Conservation (phyloP, 1,140 invertebrate species). For the Dendrolimus kikuchii region DNA sequence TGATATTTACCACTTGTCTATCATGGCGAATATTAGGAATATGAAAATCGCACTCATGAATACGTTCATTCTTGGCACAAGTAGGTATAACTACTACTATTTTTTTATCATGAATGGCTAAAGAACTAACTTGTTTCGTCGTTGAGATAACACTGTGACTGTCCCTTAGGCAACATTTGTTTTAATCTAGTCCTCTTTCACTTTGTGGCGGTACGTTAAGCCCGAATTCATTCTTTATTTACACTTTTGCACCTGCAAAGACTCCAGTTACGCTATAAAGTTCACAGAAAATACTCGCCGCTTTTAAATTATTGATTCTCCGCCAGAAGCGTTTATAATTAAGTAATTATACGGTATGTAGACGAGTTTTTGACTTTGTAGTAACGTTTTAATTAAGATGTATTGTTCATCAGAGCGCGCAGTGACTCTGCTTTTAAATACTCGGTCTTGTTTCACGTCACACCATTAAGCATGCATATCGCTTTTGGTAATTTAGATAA, state of each 20-base stretch:
- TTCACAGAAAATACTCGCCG: constrained; percentile 4
- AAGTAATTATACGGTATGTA: constrained; percentile 50
- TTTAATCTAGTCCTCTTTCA: constrained; percentile 25
- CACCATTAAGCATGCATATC: constrained; percentile 32
- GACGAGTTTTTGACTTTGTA: constrained; percentile 34
- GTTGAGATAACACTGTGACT: constrained; percentile 6
- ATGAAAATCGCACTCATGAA: no score
- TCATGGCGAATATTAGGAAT: no score
- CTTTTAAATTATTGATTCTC: constrained; percentile 26
- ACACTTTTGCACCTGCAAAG: constrained; percentile 23
- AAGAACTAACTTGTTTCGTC: background rate
- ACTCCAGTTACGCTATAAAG: constrained; percentile 15
- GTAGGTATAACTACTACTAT: no score
- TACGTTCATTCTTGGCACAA: no score
- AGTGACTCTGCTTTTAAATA: constrained; percentile 59
- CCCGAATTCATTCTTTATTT: constrained; percentile 29
- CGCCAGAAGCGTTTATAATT: constrained; percentile 33
- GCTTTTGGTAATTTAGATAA: constrained; percentile 16
- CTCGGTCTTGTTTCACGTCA: constrained; percentile 38
- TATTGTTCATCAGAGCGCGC: constrained; percentile 52
- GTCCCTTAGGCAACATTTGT: constrained; percentile 32
- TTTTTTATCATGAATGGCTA: no score
- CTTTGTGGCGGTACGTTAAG: constrained; percentile 16
- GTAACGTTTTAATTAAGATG: constrained; percentile 59
- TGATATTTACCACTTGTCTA: no score